phyloP scores from a whole-genome alignment of 2,113 vertebrate species.

The Motacilla tschutschensis region DNA sequence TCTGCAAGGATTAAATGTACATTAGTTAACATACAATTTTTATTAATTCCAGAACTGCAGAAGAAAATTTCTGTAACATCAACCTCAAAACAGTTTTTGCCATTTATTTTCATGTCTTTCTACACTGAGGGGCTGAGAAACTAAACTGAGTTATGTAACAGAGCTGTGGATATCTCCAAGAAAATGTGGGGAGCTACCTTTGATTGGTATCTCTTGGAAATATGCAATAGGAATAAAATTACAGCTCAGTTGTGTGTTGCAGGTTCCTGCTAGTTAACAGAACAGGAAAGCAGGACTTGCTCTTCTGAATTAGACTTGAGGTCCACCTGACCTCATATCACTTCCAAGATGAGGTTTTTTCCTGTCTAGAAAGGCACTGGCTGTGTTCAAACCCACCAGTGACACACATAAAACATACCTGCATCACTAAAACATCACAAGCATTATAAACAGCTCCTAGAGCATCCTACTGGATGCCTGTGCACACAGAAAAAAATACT shows the following conservation, averaged over 20 bases:
- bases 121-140: not conserved
- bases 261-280: not conserved
- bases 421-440: not conserved
- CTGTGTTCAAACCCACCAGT: not conserved
- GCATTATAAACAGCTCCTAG: not conserved
- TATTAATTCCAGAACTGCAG: not conserved
- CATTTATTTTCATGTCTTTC: not conserved
- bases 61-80: not conserved
- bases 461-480: not conserved
- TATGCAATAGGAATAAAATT: not conserved
- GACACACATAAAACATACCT: not conserved
- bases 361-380: not conserved
- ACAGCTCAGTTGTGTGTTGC: not conserved
- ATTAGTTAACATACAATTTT: not conserved
- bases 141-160: not conserved
- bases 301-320: not conserved
- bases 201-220: not conserved
- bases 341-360: not conserved
- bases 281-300: not conserved
- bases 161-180: not conserved
- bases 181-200: not conserved
- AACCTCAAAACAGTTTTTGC: not conserved
- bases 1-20: constrained; percentile 67
- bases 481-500: not conserved
- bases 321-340: not conserved